Evolutionary conservation across 2,113 vertebrate species (phyloP).

Genomic region (Nettapus auritus): DNA sequence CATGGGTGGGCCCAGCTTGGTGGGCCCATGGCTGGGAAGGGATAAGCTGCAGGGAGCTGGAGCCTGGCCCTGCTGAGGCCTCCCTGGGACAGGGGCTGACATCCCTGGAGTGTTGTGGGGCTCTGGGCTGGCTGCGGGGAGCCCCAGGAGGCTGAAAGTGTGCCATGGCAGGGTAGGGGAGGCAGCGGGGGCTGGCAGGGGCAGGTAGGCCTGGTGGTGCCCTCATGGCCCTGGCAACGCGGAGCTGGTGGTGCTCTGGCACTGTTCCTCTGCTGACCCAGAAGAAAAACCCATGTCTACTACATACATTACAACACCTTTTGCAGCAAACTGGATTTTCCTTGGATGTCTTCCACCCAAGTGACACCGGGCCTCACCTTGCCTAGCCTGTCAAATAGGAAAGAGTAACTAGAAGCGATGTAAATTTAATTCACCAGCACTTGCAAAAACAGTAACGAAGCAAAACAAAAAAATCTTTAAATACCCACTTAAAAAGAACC

Average conservation of each 20-base stretch:
- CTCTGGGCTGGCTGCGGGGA: not conserved
- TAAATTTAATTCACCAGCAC: not conserved
- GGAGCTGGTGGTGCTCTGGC: not conserved
- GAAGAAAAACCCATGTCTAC: not conserved
- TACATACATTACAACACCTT: not conserved
- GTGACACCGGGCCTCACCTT: not conserved
- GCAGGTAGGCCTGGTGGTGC: accelerated
- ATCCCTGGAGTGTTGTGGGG: not conserved
- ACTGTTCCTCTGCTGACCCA: not conserved
- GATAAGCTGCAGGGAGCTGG: not conserved
- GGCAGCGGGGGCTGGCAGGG: accelerated
- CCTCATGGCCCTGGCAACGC: accelerated
- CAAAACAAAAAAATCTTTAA: conserved; percentile 19
- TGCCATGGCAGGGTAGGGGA: not conserved
- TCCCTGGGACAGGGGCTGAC: not conserved
- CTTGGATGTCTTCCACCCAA: not conserved
- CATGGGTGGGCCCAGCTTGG: too few species aligned
- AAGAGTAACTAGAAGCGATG: not conserved
- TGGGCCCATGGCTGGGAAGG: accelerated
- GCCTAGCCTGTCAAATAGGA: not conserved
- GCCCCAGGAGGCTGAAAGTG: not conserved
- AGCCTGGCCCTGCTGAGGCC: accelerated
- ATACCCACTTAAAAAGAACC: not conserved
- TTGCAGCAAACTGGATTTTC: not conserved
- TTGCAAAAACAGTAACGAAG: not conserved